phyloP scores from a whole-genome alignment of 2,113 vertebrate species.

The Oriolus oriolus region DNA sequence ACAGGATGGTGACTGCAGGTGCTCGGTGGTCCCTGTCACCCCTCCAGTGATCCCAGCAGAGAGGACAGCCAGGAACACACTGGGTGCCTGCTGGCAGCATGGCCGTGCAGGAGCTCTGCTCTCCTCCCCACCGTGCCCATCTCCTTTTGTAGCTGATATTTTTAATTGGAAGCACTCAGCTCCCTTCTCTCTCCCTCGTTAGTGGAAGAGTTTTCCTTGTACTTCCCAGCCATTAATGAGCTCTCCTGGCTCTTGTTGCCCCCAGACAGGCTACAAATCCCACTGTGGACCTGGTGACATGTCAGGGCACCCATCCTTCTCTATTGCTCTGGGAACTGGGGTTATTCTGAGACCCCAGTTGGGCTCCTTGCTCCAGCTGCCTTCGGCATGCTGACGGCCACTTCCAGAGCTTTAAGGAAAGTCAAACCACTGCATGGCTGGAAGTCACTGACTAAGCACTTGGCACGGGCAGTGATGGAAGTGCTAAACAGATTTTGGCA shows the following conservation, averaged over 20 bases:
- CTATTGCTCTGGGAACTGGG: not conserved
- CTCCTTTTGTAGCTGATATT: not conserved
- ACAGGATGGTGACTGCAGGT: not conserved
- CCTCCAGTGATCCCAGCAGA: not conserved
- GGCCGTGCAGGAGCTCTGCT: not conserved
- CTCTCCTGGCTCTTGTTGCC: not conserved
- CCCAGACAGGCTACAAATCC: not conserved
- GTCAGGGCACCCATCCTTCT: not conserved
- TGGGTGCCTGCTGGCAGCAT: rapidly evolving
- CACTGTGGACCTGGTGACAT: rapidly evolving
- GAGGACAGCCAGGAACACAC: not conserved
- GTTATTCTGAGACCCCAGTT: not conserved
- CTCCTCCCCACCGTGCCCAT: not conserved
- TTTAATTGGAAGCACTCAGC: not conserved
- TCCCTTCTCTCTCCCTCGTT: not conserved
- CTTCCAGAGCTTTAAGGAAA: constrained; percentile 31
- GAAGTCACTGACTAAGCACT: constrained; percentile 61
- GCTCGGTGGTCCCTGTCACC: rapidly evolving
- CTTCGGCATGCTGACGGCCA: not conserved
- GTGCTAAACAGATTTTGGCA: constrained; percentile 57
- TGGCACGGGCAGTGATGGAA: constrained; percentile 27
- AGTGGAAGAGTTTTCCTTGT: not conserved
- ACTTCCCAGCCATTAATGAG: not conserved
- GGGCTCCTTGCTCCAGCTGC: not conserved
- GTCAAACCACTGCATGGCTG: constrained; percentile 41